phyloP scores from a whole-genome alignment of 2,888 invertebrate species.

The Leptopterna dolabrata region DNA sequence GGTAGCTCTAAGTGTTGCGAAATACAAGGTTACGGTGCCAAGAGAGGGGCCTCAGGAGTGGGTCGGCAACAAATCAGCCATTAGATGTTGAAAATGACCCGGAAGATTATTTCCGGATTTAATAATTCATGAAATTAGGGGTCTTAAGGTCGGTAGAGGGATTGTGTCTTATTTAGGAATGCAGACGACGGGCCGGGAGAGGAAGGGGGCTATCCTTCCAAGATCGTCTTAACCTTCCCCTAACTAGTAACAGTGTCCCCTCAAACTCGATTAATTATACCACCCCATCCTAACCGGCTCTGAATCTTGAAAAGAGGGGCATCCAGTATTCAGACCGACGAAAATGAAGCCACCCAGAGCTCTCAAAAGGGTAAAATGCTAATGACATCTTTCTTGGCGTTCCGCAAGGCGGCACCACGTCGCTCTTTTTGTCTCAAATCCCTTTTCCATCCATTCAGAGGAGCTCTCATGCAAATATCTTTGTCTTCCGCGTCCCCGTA shows the following conservation, averaged over 20 bases:
- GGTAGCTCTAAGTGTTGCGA: not conserved
- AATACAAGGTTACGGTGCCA: not conserved
- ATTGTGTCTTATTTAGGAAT: conserved; percentile 20
- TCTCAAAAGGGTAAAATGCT: conserved; percentile 7
- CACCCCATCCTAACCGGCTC: not conserved
- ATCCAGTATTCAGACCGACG: not conserved
- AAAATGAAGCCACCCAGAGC: conserved; percentile 7
- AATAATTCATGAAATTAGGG: conserved; percentile 7
- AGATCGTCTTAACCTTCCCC: not conserved
- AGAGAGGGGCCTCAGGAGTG: not conserved
- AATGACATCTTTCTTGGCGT: conserved; percentile 36
- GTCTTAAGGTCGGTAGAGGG: not conserved
- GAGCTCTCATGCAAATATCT: conserved; percentile 9
- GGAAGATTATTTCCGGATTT: not conserved
- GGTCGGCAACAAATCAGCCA: not conserved
- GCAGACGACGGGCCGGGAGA: not conserved
- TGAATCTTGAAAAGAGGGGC: not conserved
- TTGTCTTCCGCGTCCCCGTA: conserved; percentile 3
- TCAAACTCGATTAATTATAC: conserved; percentile 32
- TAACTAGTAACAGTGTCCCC: conserved; percentile 12
- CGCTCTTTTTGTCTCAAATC: conserved; percentile 6
- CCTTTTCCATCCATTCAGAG: not conserved
- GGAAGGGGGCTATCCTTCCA: not conserved
- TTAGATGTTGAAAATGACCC: conserved; percentile 3
- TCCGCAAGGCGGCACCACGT: not conserved